Conservation (phyloP, 92 coral and sea anemone species). For the Zoanthus gigantus region DNA sequence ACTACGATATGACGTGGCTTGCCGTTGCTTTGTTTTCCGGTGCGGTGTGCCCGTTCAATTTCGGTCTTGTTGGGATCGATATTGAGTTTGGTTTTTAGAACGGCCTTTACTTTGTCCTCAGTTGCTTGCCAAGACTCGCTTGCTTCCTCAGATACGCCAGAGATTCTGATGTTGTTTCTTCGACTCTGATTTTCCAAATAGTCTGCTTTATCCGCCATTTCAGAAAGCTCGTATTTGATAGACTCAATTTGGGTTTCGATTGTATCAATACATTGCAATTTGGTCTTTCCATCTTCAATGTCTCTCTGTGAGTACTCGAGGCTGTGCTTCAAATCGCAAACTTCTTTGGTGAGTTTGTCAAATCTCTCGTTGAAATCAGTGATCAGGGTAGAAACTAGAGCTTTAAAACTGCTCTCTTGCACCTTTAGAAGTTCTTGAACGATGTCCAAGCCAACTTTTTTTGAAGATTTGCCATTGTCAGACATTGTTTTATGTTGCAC, state of each 20-base stretch:
- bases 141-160: not conserved
- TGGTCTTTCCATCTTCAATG: not conserved
- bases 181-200: slow-evolving; percentile 15
- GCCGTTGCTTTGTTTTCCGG: slow-evolving; percentile 10
- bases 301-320: not conserved
- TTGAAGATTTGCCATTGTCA: not conserved
- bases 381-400: not conserved
- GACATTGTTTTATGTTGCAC: not conserved
- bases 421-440: slow-evolving; percentile 5
- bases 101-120: not conserved
- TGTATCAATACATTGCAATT: slow-evolving; percentile 2
- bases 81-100: slow-evolving; percentile 1
- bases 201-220: slow-evolving; percentile 5
- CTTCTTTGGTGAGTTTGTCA: slow-evolving; percentile 7
- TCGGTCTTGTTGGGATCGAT: not conserved
- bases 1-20: slow-evolving; percentile 11
- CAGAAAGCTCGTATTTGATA: not conserved
- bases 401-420: not conserved
- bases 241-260: not conserved
- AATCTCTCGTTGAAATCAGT: slow-evolving; percentile 1
- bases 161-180: not conserved
- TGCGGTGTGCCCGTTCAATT: slow-evolving; percentile 26
- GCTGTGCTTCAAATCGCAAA: slow-evolving; percentile 4
- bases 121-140: not conserved
- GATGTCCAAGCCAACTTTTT: not conserved